Evolutionary conservation across 2,797 vertebrate genomes (phyloP), one percentile per base, ranked within the genome.

Genomic region (Melanotaenia nigrans): DNA sequence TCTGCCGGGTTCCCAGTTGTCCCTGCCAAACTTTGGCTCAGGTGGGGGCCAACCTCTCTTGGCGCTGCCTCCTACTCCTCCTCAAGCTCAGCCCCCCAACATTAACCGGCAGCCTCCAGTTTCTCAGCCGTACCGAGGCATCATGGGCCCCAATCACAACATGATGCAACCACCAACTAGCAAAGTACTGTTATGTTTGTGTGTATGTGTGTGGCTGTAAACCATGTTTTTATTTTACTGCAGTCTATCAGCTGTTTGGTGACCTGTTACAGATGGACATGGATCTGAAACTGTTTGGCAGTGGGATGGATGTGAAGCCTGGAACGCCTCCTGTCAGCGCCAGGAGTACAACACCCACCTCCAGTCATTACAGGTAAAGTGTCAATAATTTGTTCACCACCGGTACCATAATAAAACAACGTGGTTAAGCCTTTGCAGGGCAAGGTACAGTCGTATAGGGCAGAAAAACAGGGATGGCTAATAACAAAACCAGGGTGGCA

Each of bases 281-380:
- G 95, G 98, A 99, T 79, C 88, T 99, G 68, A 99, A 99, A 86
- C 95, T 97, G 51, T 99, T 98, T 79, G 95, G 96, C 80, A 94
- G 95, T 77, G 95, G 95, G 69, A 97, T 99, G 93, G 98, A 99
- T 83, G 93, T 99, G 71, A 99, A 99, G 87, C 97, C 98, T 75
- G 97, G 96, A 79, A 99, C 98, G 4, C 97, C 97, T 36, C 97
- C 97, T 22, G 90, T 98, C 67, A 83, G 94, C 18, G 96, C 93
- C 65, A 94, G 97, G 91, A 99, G 97, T 90, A 98, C 96, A 13
- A 98, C 97, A 20, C 97, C 98, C 82, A 98, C 96, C 20, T 99
- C 98, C 82, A 98, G 96, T 87, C 97, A 96, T 35, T 99, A 99
- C 92, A 95, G 97, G 97, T 61, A 58, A 57, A 12, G 24, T 16